phyloP scores from a whole-genome alignment of 23 tunicate genomes.

The Oikopleura vanhoeffeni region DNA sequence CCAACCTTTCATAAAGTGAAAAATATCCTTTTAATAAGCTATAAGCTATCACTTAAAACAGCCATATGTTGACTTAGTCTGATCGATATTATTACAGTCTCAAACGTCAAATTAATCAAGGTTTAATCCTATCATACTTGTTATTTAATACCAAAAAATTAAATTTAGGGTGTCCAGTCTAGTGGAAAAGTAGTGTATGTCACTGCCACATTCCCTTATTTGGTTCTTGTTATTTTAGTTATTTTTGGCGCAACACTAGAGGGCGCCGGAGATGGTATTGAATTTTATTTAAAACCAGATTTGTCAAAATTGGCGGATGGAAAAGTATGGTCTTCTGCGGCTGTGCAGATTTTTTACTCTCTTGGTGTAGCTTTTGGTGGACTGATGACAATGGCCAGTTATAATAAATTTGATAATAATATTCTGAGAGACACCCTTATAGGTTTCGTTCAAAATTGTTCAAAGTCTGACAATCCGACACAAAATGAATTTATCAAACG shows the following conservation, averaged over 20 bases:
- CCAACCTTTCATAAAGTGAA: too few species aligned
- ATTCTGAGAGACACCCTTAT: constrained; percentile 65
- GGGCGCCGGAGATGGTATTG: constrained; percentile 7
- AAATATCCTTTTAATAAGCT: too few species aligned
- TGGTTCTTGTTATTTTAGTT: not conserved
- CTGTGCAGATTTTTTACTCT: constrained; percentile 86
- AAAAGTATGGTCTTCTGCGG: constrained; percentile 73
- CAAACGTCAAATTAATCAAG: too few species aligned
- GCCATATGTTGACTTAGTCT: too few species aligned
- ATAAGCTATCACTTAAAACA: too few species aligned
- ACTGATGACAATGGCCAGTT: constrained; percentile 50
- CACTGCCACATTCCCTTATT: constrained; percentile 2
- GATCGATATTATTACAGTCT: too few species aligned
- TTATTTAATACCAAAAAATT: too few species aligned
- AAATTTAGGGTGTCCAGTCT: constrained; percentile 3
- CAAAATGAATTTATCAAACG: too few species aligned
- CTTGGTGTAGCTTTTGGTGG: constrained; percentile 48
- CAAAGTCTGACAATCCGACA: too few species aligned
- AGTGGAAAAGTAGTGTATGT: constrained; percentile 13
- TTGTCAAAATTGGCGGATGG: constrained; percentile 15
- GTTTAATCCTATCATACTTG: too few species aligned
- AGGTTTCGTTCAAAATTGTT: constrained; percentile 62
- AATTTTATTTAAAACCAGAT: not conserved
- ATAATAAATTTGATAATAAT: constrained; percentile 27
- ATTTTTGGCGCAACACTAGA: constrained; percentile 15